A percentile compares a stretch with the other conserved stretches of the same genome.
Evolutionary conservation across 2,113 vertebrate species (phyloP).

Genomic region (Syngnathus floridae): DNA sequence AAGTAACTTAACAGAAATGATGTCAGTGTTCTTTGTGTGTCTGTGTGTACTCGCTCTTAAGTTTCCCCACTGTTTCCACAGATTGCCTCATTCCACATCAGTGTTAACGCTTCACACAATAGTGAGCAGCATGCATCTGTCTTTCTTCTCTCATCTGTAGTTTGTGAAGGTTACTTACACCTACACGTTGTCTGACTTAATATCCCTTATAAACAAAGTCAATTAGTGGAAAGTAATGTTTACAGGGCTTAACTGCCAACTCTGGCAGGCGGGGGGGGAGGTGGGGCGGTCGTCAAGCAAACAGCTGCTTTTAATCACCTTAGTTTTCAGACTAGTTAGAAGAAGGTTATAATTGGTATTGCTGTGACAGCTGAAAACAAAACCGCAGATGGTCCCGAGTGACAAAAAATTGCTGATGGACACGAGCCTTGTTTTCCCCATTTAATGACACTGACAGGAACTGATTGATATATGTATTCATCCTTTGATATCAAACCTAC

Average conservation of each 20-base stretch:
- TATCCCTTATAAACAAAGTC: constrained; percentile 69
- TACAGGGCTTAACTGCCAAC: constrained; percentile 44
- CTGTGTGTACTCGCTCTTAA: constrained; percentile 19
- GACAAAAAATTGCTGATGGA: constrained; percentile 39
- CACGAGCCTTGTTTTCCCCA: constrained; percentile 3
- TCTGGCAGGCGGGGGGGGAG: constrained; percentile 7
- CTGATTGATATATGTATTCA: constrained; percentile 32
- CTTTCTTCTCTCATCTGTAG: constrained; percentile 30
- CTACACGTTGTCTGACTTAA: constrained; percentile 62
- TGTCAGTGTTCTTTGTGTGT: not conserved
- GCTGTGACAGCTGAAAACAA: constrained; percentile 43
- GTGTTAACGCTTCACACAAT: constrained; percentile 38
- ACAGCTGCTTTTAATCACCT: constrained; percentile 65
- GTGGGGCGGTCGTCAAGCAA: constrained; percentile 32
- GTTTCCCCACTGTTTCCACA: constrained; percentile 36
- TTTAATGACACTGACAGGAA: not conserved
- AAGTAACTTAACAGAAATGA: not conserved
- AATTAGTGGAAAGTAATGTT: constrained; percentile 65
- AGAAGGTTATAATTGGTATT: constrained; percentile 48
- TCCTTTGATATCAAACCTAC: not conserved
- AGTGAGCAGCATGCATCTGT: constrained; percentile 23
- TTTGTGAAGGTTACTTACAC: constrained; percentile 65
- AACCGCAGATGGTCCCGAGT: constrained; percentile 28
- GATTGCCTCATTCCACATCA: constrained; percentile 47
- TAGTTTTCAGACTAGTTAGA: constrained; percentile 44